Evolutionary conservation across 2,113 vertebrate species (phyloP).

Genomic region (Myodes glareolus): DNA sequence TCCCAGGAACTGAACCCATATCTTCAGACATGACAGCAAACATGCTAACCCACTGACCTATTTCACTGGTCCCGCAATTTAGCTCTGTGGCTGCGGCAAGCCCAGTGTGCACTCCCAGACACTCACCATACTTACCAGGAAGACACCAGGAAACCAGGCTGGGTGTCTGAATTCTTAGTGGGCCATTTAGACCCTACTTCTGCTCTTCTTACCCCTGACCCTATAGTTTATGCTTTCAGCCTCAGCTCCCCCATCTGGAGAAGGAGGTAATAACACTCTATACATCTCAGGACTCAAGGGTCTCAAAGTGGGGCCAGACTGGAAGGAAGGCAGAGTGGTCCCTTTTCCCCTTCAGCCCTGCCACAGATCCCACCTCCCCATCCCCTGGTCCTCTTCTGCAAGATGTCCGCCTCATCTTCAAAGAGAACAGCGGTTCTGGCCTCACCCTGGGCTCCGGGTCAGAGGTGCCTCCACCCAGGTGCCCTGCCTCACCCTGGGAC

Average conservation of each 20-base stretch:
- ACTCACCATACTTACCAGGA: not conserved
- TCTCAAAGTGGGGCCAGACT: too few species aligned
- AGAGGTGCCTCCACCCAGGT: not conserved
- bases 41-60: not conserved
- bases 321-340: too few species aligned
- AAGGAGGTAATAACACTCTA: not conserved
- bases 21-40: not conserved
- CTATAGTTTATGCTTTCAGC: too few species aligned
- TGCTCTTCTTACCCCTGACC: not conserved
- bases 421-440: not conserved
- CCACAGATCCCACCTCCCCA: not conserved
- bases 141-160: too few species aligned
- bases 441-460: not conserved
- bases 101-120: too few species aligned
- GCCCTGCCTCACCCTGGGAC: not conserved
- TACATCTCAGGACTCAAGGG: too few species aligned
- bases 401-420: not conserved
- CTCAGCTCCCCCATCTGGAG: not conserved
- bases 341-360: not conserved
- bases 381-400: not conserved
- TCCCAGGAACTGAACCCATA: not conserved
- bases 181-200: not conserved
- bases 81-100: not conserved
- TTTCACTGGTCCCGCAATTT: not conserved
- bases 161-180: not conserved